These are phyloP conservation scores for Phrynocephalus vlangalii DNA, from an alignment of 2,797 vertebrate genomes.

Conservation along the genomic window DNA sequence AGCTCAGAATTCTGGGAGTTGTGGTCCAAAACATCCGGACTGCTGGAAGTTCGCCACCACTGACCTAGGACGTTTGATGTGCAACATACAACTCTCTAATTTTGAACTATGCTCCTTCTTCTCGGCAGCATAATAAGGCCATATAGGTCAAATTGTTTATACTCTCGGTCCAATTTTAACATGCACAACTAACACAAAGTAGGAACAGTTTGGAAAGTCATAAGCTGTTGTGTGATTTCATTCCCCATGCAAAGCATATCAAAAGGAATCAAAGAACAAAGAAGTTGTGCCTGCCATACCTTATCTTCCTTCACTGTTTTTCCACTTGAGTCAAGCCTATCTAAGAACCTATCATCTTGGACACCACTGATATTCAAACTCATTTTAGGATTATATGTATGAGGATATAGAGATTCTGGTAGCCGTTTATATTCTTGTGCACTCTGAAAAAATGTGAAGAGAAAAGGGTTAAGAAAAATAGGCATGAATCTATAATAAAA, in stretches of 20 bases:
- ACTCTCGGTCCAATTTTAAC: background rate
- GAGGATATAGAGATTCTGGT: slow-evolving; percentile 92
- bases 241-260: background rate
- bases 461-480: slow-evolving; percentile 7
- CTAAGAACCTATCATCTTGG: slow-evolving; percentile 75
- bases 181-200: background rate
- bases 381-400: slow-evolving; percentile 99
- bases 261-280: background rate
- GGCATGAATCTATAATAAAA: background rate
- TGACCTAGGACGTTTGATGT: background rate
- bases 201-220: background rate
- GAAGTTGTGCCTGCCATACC: slow-evolving; percentile 69
- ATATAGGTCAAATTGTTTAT: background rate
- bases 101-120: background rate
- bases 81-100: background rate
- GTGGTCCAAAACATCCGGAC: too few relatives aligned
- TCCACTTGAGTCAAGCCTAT: slow-evolving; percentile 74
- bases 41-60: too few relatives aligned
- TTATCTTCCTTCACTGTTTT: slow-evolving; percentile 58
- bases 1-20: too few relatives aligned
- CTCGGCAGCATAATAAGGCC: background rate
- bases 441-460: slow-evolving; percentile 81
- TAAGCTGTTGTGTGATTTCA: background rate
- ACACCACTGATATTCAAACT: slow-evolving; percentile 92
- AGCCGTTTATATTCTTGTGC: slow-evolving; percentile 88